phyloP scores from a whole-genome alignment of 2,797 vertebrate species.

The Cryptoblepharus egeriae region DNA sequence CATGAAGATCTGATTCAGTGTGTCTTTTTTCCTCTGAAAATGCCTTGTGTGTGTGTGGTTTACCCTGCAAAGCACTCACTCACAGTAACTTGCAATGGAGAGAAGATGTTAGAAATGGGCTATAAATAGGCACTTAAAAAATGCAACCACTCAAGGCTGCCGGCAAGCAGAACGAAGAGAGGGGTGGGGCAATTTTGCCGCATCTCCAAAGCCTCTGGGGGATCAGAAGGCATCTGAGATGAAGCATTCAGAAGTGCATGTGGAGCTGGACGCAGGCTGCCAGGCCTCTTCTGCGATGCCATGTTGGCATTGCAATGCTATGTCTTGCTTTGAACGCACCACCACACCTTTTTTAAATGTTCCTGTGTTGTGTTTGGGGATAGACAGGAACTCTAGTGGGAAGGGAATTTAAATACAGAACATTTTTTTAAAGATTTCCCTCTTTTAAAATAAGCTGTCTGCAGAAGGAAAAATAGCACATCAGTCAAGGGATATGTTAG shows the following conservation, averaged over 20 bases:
- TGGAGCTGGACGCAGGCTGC: neutral
- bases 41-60: neutral
- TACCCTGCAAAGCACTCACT: neutral
- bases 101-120: neutral
- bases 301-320: too few relatives aligned
- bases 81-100: neutral
- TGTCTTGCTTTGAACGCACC: too few relatives aligned
- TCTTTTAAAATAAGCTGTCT: neutral
- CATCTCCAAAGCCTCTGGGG: neutral
- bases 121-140: constrained; percentile 27
- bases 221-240: neutral
- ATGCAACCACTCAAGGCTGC: neutral
- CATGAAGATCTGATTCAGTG: neutral
- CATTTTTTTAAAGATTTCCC: neutral
- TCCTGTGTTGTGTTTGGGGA: neutral
- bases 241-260: neutral
- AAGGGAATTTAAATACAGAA: neutral
- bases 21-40: neutral
- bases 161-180: neutral
- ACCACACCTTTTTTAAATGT: neutral
- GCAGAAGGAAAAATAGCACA: neutral
- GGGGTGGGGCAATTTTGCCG: constrained; percentile 12
- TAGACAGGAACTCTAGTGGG: neutral
- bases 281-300: neutral
- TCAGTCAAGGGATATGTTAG: neutral